Conservation (phyloP, 2,113 vertebrate genomes). For the Delphinapterus leucas region DNA sequence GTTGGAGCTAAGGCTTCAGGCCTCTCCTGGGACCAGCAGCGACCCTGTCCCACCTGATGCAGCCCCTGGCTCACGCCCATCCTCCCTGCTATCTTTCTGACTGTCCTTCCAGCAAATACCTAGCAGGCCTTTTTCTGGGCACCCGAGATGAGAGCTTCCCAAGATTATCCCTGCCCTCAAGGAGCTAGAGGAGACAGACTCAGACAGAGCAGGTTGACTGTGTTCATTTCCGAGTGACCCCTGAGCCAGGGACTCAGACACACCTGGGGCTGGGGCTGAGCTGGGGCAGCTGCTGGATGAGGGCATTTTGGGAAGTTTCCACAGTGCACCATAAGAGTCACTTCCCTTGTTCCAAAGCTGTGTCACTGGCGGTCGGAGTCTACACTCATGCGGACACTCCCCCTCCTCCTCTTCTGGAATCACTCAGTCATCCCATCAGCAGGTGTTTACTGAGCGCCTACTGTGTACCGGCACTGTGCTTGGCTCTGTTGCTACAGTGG, state of each 20-base stretch:
- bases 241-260: background rate
- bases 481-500: background rate
- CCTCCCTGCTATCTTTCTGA: background rate
- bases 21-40: background rate
- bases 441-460: background rate
- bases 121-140: background rate
- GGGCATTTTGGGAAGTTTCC: background rate
- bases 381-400: background rate
- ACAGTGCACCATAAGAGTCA: rapidly evolving
- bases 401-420: background rate
- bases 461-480: background rate
- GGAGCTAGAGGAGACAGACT: background rate
- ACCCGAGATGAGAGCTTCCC: background rate
- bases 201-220: background rate
- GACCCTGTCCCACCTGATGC: background rate
- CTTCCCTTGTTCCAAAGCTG: background rate
- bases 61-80: background rate
- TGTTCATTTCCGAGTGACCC: background rate
- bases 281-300: background rate
- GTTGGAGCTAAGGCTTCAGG: rapidly evolving
- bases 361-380: rapidly evolving
- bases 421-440: background rate
- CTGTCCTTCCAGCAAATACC: background rate
- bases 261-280: background rate
- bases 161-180: background rate